Conservation (phyloP, 1,140 invertebrate species). For the Tetragnatha versicolor region DNA sequence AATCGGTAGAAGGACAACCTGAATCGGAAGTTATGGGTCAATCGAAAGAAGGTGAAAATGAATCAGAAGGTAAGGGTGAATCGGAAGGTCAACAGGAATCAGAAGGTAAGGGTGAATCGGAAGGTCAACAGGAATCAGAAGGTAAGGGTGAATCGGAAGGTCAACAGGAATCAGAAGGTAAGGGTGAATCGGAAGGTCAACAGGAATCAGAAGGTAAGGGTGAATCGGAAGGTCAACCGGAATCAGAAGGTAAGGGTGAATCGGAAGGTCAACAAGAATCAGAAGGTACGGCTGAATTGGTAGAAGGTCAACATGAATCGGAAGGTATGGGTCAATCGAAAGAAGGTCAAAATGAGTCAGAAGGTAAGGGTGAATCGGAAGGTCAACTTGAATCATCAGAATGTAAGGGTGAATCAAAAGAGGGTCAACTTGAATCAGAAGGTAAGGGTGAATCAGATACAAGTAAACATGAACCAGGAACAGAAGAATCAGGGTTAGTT, state of each 20-base stretch:
- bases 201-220: not conserved
- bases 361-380: not conserved
- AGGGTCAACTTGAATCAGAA: not conserved
- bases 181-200: not conserved
- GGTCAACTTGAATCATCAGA: no score
- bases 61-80: not conserved
- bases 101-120: not conserved
- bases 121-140: not conserved
- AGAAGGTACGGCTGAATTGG: no score
- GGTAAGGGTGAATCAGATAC: not conserved
- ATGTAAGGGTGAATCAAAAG: no score
- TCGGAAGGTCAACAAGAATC: no score
- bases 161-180: not conserved
- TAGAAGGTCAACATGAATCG: not conserved
- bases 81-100: not conserved
- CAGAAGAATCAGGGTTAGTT: not conserved
- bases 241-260: not conserved
- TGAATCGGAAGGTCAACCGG: not conserved
- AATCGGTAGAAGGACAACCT: not conserved
- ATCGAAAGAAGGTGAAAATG: not conserved
- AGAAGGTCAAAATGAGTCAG: not conserved
- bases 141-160: not conserved
- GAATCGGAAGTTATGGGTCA: not conserved
- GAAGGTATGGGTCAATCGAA: not conserved
- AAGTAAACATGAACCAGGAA: no score